These are phyloP conservation scores for Periophthalmus modestus DNA, from an alignment of 2,113 vertebrate genomes.

Conservation along the genomic window DNA sequence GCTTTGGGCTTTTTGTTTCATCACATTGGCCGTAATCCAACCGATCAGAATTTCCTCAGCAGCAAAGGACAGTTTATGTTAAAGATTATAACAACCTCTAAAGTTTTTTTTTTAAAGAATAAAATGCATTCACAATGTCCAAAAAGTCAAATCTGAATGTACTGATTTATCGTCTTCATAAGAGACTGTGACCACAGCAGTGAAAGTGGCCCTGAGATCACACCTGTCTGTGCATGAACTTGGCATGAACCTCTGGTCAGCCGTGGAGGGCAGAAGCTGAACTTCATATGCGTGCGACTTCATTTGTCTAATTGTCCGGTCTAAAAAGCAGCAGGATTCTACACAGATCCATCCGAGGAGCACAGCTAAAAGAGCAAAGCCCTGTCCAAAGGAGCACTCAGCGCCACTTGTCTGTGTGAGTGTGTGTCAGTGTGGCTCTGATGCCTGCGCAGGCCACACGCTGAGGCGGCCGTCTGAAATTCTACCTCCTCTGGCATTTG, in stretches of 20 bases:
- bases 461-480: constrained; percentile 74
- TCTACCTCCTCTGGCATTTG: constrained; percentile 75
- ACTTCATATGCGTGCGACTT: not conserved
- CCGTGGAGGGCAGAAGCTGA: not conserved
- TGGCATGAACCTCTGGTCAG: constrained; percentile 1
- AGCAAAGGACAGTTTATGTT: not conserved
- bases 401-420: constrained; percentile 37
- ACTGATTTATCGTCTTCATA: not conserved
- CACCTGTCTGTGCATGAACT: constrained; percentile 4
- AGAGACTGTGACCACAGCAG: not conserved
- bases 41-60: not conserved
- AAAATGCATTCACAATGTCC: not conserved
- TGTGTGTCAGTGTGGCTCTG: constrained; percentile 54
- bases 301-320: constrained; percentile 13
- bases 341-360: constrained; percentile 41
- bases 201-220: not conserved
- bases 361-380: constrained; percentile 65
- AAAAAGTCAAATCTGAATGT: not conserved
- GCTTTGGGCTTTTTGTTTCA: not conserved
- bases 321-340: constrained; percentile 20
- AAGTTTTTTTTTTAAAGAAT: not conserved
- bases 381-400: constrained; percentile 59
- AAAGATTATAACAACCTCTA: not conserved
- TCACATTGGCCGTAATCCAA: not conserved
- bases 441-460: constrained; percentile 75